Evolutionary conservation across 2,113 vertebrate species (phyloP), one percentile per base, ranked within the genome.

Genomic region (Cyanistes caeruleus): DNA sequence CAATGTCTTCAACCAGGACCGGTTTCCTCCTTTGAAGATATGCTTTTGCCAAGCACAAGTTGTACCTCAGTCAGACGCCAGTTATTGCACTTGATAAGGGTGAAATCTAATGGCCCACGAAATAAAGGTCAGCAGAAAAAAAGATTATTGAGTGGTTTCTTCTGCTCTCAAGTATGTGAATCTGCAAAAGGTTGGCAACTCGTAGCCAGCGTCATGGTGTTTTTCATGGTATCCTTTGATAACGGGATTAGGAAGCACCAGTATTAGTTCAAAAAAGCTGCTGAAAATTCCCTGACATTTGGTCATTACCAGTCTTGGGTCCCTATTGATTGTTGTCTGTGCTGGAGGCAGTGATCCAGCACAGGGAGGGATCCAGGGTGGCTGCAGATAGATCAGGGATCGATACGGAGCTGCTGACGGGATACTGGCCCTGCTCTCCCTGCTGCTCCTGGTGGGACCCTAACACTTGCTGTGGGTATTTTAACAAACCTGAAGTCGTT

Each of bases 111-210:
- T 70, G 80, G 83, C 84, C 94, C 93, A 60, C 60, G 23, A 95
- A 97, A 93, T 95, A 96, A 95, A 96, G 86, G 94, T 95, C 95
- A 96, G 93, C 83, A 77, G 90, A 43, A 95, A 80, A 87, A 92
- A 73, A 73, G 63, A 25, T 93, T 92, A 95, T 55, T 77, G 89
- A 67, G 67, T 74, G 79, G 46, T 24, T 90, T 86, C 76, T 93
- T 81, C 86, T 74, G 88, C 76, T 72, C 91, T 74, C 35, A 8
- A 77, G 55, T 31, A 4, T 48, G 21, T 2, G 92, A 86, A 63
- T 24, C 90, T 92, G 93, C 16, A 13, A 64, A 91, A 60, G 39
- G 68, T 64, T 88, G 95, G 75, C 75, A 81, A 12, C 89, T 81
- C n/a, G 11, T 56, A 81, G 43, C 72, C 89, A 43, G 52, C 0